These are phyloP conservation scores for Saguinus imperator DNA, from an alignment of 2,113 vertebrate species.

Conservation along the genomic window DNA sequence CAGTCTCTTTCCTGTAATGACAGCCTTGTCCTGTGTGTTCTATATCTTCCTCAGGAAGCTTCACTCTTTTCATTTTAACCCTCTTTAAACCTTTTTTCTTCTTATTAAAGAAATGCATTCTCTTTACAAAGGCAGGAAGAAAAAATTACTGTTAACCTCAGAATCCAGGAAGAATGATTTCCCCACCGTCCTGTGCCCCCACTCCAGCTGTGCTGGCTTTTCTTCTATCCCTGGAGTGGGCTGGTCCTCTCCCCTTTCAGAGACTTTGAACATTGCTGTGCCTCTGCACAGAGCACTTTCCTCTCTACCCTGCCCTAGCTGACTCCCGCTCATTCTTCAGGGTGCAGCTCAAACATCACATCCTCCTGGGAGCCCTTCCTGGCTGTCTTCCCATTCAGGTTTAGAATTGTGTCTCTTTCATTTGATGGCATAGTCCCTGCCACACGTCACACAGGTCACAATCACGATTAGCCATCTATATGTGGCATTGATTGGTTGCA, in stretches of 20 bases:
- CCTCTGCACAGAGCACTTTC: background rate
- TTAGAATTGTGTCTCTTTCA: background rate
- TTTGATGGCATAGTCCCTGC: background rate
- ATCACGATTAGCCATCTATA: background rate
- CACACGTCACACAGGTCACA: background rate
- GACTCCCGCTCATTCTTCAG: background rate
- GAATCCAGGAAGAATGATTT: background rate
- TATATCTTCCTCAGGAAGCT: background rate
- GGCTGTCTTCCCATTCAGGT: background rate
- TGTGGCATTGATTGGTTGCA: rapidly evolving
- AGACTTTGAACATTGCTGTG: background rate
- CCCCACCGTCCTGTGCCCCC: background rate
- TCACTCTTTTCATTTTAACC: conserved; percentile 33
- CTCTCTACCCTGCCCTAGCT: background rate
- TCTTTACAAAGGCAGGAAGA: background rate
- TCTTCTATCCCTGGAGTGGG: background rate
- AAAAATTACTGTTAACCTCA: background rate
- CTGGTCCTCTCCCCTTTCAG: background rate
- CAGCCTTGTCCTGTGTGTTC: background rate
- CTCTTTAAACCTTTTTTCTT: background rate
- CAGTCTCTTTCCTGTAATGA: background rate
- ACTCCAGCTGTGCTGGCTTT: no score
- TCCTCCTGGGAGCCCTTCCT: background rate
- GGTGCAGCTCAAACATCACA: background rate
- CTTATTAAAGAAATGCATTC: background rate